Percentiles rank a stretch among this genome's conserved stretches.
Evolutionary conservation across 2,113 vertebrate species (phyloP).

Genomic region (Scatophagus argus): DNA sequence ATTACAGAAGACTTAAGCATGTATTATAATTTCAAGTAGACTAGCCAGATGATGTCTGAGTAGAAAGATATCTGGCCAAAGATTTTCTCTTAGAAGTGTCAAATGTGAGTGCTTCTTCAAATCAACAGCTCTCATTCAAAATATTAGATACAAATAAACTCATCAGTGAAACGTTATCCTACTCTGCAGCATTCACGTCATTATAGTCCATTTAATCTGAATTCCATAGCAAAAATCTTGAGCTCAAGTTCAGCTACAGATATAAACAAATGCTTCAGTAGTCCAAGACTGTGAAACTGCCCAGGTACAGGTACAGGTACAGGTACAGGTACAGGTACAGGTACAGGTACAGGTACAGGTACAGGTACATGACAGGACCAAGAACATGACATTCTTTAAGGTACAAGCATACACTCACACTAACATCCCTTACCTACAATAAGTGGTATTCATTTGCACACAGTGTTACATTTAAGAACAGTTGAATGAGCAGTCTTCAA

Average conservation of each 20-base stretch:
- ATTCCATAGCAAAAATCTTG: not conserved
- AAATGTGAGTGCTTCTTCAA: not conserved
- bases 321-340: not conserved
- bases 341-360: not conserved
- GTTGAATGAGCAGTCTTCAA: not conserved
- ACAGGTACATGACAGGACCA: not conserved
- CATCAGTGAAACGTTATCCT: not conserved
- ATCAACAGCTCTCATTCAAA: not conserved
- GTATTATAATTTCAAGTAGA: no score
- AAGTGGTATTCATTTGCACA: not conserved
- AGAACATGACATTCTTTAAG: not conserved
- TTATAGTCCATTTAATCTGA: not conserved
- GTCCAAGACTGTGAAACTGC: not conserved
- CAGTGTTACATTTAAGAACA: no score
- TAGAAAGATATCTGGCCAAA: not conserved
- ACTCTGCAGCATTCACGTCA: not conserved
- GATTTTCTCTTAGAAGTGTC: not conserved
- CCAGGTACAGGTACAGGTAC: not conserved
- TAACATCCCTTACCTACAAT: not conserved
- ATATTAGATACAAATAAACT: not conserved
- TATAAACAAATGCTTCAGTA: not conserved
- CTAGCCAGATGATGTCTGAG: no score
- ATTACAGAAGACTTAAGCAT: no score
- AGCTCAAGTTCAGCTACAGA: not conserved
- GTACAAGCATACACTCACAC: not conserved